Evolutionary conservation across 1,140 invertebrate species (phyloP), one percentile per base, ranked within the genome.

Genomic region (Pachypsylla venusta): DNA sequence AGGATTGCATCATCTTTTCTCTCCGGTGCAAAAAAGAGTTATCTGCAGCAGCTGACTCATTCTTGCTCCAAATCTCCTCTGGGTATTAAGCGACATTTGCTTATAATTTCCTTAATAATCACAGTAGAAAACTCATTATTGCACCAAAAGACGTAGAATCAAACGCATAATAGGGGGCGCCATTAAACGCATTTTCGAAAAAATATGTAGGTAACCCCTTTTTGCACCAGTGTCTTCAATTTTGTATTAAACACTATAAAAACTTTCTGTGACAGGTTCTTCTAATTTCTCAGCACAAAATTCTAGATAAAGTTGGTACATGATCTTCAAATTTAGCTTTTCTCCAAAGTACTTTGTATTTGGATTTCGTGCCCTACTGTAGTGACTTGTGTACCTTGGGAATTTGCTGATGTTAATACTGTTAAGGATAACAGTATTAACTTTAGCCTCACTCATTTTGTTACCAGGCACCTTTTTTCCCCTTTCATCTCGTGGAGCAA

Each of bases 181-280:
- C n/a, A n/a, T n/a, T n/a, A n/a, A n/a, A n/a, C n/a, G n/a, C n/a
- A n/a, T n/a, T n/a, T n/a, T n/a, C n/a, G n/a, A n/a, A n/a, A n/a
- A n/a, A n/a, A n/a, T n/a, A n/a, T n/a, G n/a, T n/a, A n/a, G n/a
- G n/a, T n/a, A n/a, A n/a, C n/a, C n/a, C n/a, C n/a, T n/a, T n/a
- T n/a, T n/a, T n/a, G n/a, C n/a, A n/a, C n/a, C n/a, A n/a, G n/a
- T n/a, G n/a, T n/a, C n/a, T 63, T 63, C 24, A 63, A 62, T 35
- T 63, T 13, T 54, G 53, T 59, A 39, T 59, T 63, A 53, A 61
- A 63, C 10, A n/a, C 57, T 58, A 59, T 61, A 63, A 56, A 61
- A 35, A 35, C 20, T 57, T 57, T 63, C 60, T 58, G 25, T 59
- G 7, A 60, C 57, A 16, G 54, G 54, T 13, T 28, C 16, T 35